A percentile compares a stretch with the other conserved stretches of the same genome.
Conservation (phyloP, 1,140 invertebrate species). For the Drosophila kohkoa region DNA sequence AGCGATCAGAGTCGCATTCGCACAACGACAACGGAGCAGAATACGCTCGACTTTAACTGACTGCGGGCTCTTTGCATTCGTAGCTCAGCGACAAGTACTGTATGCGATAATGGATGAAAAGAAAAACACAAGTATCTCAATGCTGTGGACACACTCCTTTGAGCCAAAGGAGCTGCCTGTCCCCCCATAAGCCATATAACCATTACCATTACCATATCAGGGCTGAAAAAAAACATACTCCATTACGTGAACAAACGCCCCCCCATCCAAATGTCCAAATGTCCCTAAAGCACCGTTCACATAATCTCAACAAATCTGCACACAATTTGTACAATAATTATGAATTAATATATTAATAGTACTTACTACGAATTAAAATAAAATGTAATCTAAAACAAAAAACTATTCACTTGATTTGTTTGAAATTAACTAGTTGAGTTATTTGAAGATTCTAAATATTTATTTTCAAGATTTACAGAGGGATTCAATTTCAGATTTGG, state of each 20-base stretch:
- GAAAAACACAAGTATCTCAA: constrained; percentile 31
- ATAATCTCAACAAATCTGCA: constrained; percentile 51
- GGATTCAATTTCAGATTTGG: too few relatives aligned
- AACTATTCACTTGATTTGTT: neutral
- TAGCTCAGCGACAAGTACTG: constrained; percentile 18
- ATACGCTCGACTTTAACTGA: constrained; percentile 72
- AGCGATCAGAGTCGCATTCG: constrained; percentile 82
- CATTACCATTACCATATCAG: constrained; percentile 60
- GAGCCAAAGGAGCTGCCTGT: constrained; percentile 24
- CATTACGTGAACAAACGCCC: constrained; percentile 10
- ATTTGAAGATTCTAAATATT: too few relatives aligned
- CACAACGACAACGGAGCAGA: constrained; percentile 75
- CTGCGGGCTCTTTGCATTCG: constrained; percentile 33
- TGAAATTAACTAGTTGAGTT: too few relatives aligned
- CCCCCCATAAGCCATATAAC: constrained; percentile 23
- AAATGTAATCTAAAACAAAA: neutral
- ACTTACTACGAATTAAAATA: constrained; percentile 24
- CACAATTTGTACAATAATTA: constrained; percentile 30
- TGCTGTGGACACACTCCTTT: constrained; percentile 34
- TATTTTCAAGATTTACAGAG: too few relatives aligned
- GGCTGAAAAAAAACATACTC: constrained; percentile 24
- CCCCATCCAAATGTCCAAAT: too few relatives aligned
- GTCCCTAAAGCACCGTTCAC: constrained; percentile 6
- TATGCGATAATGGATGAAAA: neutral
- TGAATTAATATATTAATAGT: constrained; percentile 9